Evolutionary conservation across 2,888 invertebrate genomes (phyloP).

Genomic region (Lordiphosa fenestrarum): DNA sequence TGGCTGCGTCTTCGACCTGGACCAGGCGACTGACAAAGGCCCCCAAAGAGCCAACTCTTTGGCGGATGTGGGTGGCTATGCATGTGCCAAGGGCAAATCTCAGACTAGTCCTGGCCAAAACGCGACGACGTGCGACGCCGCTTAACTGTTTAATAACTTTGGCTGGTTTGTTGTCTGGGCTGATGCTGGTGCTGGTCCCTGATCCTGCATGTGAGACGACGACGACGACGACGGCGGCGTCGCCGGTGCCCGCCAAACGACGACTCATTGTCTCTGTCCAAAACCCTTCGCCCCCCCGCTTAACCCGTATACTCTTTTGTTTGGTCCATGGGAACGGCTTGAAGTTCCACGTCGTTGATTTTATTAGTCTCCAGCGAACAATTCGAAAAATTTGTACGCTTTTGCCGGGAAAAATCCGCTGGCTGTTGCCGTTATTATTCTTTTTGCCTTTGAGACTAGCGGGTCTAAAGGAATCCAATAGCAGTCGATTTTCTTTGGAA

Average conservation of each 20-base stretch:
- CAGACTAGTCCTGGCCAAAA: slow-evolving; percentile 42
- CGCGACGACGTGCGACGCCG: slow-evolving; percentile 73
- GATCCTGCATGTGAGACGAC: slow-evolving; percentile 40
- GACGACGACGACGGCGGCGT: slow-evolving; percentile 26
- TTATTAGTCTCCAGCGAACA: slow-evolving; percentile 81
- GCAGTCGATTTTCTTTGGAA: slow-evolving; percentile 73
- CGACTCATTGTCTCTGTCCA: slow-evolving; percentile 63
- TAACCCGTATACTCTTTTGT: slow-evolving; percentile 4
- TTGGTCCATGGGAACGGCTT: slow-evolving; percentile 74
- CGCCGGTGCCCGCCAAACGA: slow-evolving; percentile 31
- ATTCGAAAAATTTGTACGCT: slow-evolving; percentile 78
- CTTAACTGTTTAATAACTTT: slow-evolving; percentile 73
- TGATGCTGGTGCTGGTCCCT: slow-evolving; percentile 7
- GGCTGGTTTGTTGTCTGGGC: slow-evolving; percentile 35
- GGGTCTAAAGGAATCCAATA: slow-evolving; percentile 60
- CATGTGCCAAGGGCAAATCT: slow-evolving; percentile 24
- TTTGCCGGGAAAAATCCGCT: slow-evolving; percentile 62
- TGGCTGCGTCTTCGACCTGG: slow-evolving; percentile 56
- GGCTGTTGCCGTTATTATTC: slow-evolving; percentile 39
- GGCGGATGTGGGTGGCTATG: slow-evolving; percentile 12
- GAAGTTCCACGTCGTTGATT: slow-evolving; percentile 80
- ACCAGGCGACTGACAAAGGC: slow-evolving; percentile 32
- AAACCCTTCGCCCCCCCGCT: not conserved
- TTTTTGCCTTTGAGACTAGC: slow-evolving; percentile 40
- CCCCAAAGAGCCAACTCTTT: slow-evolving; percentile 38